Evolutionary conservation across 1,140 invertebrate genomes (phyloP).

Genomic region (Kradibia gibbosae): DNA sequence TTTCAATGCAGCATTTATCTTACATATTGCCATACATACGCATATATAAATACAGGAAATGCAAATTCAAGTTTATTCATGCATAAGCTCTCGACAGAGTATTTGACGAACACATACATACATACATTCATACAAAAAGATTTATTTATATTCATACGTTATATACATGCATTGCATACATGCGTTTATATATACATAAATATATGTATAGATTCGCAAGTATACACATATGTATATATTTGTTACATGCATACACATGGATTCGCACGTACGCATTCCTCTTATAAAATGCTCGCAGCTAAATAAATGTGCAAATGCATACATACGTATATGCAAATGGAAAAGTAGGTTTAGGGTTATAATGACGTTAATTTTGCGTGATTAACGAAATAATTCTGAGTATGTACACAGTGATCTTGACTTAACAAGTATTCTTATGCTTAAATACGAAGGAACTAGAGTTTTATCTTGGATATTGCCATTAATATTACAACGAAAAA

Average conservation of each 20-base stretch:
- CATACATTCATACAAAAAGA: background rate
- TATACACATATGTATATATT: conserved; percentile 51
- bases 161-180: background rate
- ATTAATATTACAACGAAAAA: background rate
- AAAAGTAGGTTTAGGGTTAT: conserved; percentile 54
- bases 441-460: background rate
- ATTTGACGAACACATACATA: background rate
- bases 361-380: conserved; percentile 54
- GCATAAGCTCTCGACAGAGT: background rate
- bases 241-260: too few relatives aligned
- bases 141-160: background rate
- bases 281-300: too few relatives aligned
- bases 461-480: background rate
- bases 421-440: too few relatives aligned
- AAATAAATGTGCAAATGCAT: too few relatives aligned
- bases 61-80: conserved; percentile 20
- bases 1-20: background rate
- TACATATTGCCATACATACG: background rate
- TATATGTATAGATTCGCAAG: background rate
- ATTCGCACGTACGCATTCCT: too few relatives aligned
- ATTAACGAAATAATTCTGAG: conserved; percentile 50
- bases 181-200: background rate
- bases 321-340: conserved; percentile 9
- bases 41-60: conserved; percentile 27
- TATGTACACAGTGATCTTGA: conserved; percentile 4